phyloP scores from a whole-genome alignment of 2,797 vertebrate genomes.

The Acanthiza pusilla region DNA sequence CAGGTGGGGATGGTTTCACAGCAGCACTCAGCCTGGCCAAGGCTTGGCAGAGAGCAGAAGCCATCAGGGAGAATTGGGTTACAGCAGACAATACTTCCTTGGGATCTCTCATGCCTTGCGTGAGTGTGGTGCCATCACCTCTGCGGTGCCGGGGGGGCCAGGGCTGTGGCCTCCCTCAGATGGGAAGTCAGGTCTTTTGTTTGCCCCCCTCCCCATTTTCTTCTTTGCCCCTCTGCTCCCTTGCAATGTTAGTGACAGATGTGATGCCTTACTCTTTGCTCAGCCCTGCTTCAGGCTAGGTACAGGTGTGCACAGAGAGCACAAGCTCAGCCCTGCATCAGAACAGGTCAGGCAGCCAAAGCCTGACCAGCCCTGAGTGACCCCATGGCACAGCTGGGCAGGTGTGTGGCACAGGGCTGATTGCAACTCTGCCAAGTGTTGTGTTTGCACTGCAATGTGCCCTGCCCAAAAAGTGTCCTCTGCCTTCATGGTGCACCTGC shows the following conservation, averaged over 20 bases:
- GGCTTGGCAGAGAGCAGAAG: background rate
- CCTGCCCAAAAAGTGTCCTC: background rate
- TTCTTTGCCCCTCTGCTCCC: background rate
- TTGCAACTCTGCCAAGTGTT: rapidly evolving
- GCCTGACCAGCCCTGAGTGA: background rate
- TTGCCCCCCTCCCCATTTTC: background rate
- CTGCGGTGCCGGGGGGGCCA: background rate
- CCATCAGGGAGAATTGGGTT: background rate
- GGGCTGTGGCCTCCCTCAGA: background rate
- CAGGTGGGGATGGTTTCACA: background rate
- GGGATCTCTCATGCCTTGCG: background rate
- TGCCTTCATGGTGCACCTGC: background rate
- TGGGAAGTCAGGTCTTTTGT: background rate
- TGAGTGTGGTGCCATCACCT: background rate
- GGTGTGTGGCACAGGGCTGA: background rate
- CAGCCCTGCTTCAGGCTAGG: background rate
- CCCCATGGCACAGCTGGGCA: rapidly evolving
- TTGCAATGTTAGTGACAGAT: background rate
- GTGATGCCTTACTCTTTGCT: background rate
- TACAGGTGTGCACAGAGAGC: background rate
- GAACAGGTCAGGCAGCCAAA: background rate
- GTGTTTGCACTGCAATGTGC: background rate
- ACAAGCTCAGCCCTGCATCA: background rate
- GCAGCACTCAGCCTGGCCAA: background rate
- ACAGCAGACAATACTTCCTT: background rate